Evolutionary conservation across 2,888 invertebrate genomes (phyloP).

Genomic region (Mythimna lalbum): DNA sequence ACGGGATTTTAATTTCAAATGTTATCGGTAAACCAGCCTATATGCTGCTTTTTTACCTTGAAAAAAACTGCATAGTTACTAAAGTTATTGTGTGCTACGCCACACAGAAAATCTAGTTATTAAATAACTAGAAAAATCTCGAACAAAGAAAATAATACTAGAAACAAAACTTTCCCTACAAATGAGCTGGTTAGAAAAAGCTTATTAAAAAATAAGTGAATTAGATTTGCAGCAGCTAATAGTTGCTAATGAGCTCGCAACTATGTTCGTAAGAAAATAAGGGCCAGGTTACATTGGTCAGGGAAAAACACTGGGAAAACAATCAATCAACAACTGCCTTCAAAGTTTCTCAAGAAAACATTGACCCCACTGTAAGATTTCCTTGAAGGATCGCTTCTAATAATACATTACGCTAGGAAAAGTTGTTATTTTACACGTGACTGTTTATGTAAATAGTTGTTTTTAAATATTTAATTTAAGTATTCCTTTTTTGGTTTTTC

Average conservation of each 20-base stretch:
- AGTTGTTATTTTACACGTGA: background rate
- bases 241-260: slow-evolving; percentile 21
- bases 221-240: slow-evolving; percentile 1
- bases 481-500: background rate
- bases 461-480: background rate
- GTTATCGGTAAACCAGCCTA: too few relatives aligned
- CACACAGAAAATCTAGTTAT: too few relatives aligned
- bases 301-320: slow-evolving; percentile 11
- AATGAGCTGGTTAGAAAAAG: background rate
- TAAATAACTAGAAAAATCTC: too few relatives aligned
- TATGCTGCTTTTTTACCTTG: too few relatives aligned
- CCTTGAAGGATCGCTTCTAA: background rate
- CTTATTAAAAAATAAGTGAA: background rate
- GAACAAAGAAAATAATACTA: background rate
- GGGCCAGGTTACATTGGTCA: background rate
- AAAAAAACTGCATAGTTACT: too few relatives aligned
- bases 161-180: background rate
- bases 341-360: slow-evolving; percentile 16
- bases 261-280: slow-evolving; percentile 13
- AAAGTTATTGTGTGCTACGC: too few relatives aligned
- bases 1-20: too few relatives aligned
- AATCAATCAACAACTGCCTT: slow-evolving; percentile 21
- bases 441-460: background rate
- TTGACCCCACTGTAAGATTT: slow-evolving; percentile 16
- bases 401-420: background rate